Base-by-base conservation (phyloP, 2,888 invertebrate species). In the Caenorhabditis wallacei region DNA sequence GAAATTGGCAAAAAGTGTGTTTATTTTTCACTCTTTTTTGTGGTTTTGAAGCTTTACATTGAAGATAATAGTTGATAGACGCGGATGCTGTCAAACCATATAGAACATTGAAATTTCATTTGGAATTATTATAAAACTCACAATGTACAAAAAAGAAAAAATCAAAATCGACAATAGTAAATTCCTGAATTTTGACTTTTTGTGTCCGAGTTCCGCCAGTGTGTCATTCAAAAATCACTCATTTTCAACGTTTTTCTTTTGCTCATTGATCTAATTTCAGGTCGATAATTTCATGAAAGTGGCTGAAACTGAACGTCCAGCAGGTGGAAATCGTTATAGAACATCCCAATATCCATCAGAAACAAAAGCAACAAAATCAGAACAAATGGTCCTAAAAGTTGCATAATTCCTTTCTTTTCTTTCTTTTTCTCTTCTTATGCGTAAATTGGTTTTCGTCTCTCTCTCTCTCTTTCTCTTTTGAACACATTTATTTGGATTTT, bases 241-340 rank as follows among this genome's bases (percentile, higher is more conserved):
- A 10, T 11, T 20, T 56, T 59, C 2, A 30, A 30, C 22, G 18
- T 22, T 57, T 0, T 11, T 61, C n/a, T 22, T 46, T 20, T 11
- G 13, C 18, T 48, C 46, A 48, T 5, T 13, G 2, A 30, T 10
- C 26, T n/a, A n/a, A n/a, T 81, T 85, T 30, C 79, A 89, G 89
- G 90, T 90, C 51, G 90, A 90, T 83, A 90, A 90, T 80, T 90
- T 90, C 84, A 90, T 90, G 89, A 90, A 89, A 72, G 90, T 89
- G 4, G 89, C 89, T 37, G 89, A 89, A 70, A 87, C 86, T 10
- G 89, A 89, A 66, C 76, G 89, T 10, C 84, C 82, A 10, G 79
- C 63, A 24, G 82, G 79, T 35, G 79, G 79, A 63, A 79, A 75
- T 70, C 78, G 79, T 11, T 78, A 72, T 40, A 40, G 78, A 37